phyloP scores from a whole-genome alignment of 2,888 invertebrate genomes.

The Lasioglossum vierecki region DNA sequence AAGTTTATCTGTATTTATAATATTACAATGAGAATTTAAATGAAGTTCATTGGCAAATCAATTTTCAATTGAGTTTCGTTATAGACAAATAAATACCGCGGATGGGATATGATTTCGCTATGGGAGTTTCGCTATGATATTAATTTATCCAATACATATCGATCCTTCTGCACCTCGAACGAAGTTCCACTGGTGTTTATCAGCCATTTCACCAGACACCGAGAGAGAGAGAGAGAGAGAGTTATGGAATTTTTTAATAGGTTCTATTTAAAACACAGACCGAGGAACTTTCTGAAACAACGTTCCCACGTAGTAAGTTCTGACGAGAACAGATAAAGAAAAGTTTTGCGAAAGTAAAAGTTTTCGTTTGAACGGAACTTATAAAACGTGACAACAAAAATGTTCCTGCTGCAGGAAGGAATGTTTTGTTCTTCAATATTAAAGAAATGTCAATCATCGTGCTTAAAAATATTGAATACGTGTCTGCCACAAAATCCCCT shows the following conservation, averaged over 20 bases:
- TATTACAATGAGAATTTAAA: neutral
- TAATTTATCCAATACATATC: too few relatives aligned
- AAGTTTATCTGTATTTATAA: neutral
- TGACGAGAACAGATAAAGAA: neutral
- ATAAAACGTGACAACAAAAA: neutral
- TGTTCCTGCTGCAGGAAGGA: neutral
- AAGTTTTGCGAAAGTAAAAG: neutral
- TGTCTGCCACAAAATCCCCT: too few relatives aligned
- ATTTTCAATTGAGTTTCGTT: neutral
- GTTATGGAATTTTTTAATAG: neutral
- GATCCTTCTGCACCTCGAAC: neutral
- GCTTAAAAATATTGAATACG: too few relatives aligned
- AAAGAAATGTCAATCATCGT: neutral
- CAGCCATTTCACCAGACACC: neutral
- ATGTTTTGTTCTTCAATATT: neutral
- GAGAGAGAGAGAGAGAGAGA: neutral
- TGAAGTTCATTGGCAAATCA: neutral
- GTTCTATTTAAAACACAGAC: conserved; percentile 1
- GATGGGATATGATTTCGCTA: neutral
- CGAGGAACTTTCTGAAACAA: neutral
- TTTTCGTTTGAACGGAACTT: neutral
- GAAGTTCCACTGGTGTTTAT: neutral
- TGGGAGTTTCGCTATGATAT: neutral
- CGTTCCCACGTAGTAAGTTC: neutral
- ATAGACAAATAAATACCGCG: neutral